Base-by-base conservation (phyloP, 2,888 invertebrate species). In the Chesias legatella region DNA sequence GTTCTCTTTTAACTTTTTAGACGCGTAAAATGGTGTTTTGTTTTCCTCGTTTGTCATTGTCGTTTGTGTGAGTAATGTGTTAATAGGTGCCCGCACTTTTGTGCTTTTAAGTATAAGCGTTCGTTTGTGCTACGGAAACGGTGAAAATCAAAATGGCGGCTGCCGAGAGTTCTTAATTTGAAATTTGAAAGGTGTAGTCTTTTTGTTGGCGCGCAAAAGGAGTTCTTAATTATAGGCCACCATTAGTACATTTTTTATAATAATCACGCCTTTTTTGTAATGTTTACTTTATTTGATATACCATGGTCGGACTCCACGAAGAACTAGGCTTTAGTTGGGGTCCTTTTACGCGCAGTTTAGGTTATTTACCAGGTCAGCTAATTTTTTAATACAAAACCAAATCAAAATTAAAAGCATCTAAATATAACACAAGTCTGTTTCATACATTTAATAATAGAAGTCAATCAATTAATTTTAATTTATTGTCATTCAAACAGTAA, bases 11-110 rank as follows among this genome's bases (percentile, higher is more conserved):
- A 63, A 60, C 57, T 39, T 53, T 52, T 53, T 50, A 43, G 43
- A 42, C 55, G 49, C 52, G 59, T 59, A 53, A 50, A 56, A 55
- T 51, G 53, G 48, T 57, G 60, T 66, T 67, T 67, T 65, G 58
- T 69, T 67, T 64, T 64, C 58, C 60, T 62, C 63, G 62, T 71
- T 68, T 65, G 63, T 65, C 64, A 64, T 61, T 63, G 67, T 68
- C 68, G 60, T 56, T 67, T 62, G 66, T 63, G 63, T 66, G 67
- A 69, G 68, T 68, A 67, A 69, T 68, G 68, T 67, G 64, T 61
- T 71, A 69, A 70, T 70, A 67, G 68, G 68, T 60, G 61, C 60
- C 58, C 56, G 60, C 60, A 59, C 62, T 63, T 62, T 58, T 58
- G 57, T 59, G 64, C 62, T 67, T 69, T 65, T 60, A 63, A 62